Conservation (phyloP, 2,113 vertebrate genomes). For the Sturnus vulgaris region DNA sequence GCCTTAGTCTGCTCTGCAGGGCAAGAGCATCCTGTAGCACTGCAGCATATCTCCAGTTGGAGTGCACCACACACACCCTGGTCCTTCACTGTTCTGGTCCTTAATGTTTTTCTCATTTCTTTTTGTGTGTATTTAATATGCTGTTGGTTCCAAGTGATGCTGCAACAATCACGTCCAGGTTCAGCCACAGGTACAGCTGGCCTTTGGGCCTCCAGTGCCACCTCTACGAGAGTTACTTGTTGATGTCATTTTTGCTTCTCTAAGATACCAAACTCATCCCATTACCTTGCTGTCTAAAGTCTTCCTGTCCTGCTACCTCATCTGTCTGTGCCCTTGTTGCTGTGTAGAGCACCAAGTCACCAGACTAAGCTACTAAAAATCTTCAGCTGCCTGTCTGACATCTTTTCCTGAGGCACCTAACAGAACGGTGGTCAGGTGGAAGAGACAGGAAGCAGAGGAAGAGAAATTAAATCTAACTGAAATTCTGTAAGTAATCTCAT, state of each 20-base stretch:
- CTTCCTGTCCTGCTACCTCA: not conserved
- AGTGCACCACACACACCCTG: no score
- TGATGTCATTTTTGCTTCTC: not conserved
- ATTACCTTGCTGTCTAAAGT: not conserved
- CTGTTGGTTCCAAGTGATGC: not conserved
- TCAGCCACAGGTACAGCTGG: not conserved
- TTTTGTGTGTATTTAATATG: not conserved
- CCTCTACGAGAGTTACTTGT: fast-evolving
- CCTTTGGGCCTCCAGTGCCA: not conserved
- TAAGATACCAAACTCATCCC: not conserved
- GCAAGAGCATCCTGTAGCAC: not conserved
- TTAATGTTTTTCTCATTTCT: not conserved
- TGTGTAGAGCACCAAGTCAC: not conserved
- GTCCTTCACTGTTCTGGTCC: not conserved
- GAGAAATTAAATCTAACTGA: not conserved
- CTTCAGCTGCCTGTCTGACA: not conserved
- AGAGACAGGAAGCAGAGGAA: not conserved
- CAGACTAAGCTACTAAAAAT: not conserved
- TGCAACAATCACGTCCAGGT: not conserved
- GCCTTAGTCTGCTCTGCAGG: not conserved
- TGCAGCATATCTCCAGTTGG: not conserved
- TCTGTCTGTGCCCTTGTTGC: not conserved
- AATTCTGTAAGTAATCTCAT: not conserved
- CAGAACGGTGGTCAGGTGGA: not conserved
- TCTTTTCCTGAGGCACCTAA: fast-evolving